A percentile compares a stretch with the other conserved stretches of the same genome.
Conservation (phyloP, 1,140 invertebrate genomes). For the Atopsyche davidsoni region DNA sequence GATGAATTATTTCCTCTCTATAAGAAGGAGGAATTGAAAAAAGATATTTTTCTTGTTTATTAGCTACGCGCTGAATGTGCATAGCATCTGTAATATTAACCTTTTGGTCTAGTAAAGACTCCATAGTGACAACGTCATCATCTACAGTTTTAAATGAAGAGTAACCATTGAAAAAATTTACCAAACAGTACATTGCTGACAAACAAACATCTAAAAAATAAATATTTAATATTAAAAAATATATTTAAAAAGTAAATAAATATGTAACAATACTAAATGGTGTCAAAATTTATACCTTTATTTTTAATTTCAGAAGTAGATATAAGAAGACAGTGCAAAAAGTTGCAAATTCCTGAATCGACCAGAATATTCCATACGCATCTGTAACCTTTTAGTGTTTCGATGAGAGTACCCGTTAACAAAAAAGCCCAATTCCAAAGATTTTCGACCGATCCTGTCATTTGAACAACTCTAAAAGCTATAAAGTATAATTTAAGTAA, state of each 20-base stretch:
- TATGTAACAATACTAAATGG: neutral
- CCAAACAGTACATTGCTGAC: constrained; percentile 19
- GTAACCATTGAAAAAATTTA: constrained; percentile 18
- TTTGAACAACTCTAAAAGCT: too few relatives aligned
- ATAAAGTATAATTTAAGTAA: too few relatives aligned
- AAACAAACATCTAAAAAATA: constrained; percentile 17
- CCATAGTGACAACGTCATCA: constrained; percentile 6
- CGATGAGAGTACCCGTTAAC: constrained; percentile 13
- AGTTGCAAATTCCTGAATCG: constrained; percentile 11
- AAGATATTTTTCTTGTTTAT: neutral
- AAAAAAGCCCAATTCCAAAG: constrained; percentile 26
- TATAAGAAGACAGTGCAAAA: constrained; percentile 18
- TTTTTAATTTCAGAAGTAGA: constrained; percentile 13
- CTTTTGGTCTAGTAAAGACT: constrained; percentile 19
- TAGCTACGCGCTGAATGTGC: neutral
- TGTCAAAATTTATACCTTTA: constrained; percentile 16
- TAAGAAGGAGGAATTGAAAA: neutral
- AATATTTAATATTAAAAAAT: constrained; percentile 6
- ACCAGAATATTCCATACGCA: constrained; percentile 17
- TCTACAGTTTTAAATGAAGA: neutral
- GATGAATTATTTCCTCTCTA: neutral
- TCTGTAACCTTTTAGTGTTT: constrained; percentile 16
- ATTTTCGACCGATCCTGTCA: constrained; percentile 9
- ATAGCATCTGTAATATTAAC: too few relatives aligned
- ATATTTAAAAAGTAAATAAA: constrained; percentile 1